phyloP scores from a whole-genome alignment of 2,113 vertebrate genomes.

The Rattus norvegicus region DNA sequence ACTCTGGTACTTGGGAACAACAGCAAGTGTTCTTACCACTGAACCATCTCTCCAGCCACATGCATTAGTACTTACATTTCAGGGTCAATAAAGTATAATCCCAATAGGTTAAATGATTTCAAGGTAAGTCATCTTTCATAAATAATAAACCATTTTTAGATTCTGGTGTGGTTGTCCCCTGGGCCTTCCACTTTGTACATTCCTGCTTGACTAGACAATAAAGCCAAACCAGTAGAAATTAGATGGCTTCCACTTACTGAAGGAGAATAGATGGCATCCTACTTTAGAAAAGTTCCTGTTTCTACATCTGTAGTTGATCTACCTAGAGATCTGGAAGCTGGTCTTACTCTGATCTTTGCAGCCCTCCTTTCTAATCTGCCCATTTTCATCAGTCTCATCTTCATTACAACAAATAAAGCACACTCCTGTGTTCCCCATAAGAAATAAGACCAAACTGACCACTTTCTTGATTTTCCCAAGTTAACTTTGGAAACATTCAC shows the following conservation, averaged over 20 bases:
- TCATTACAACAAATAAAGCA: not conserved
- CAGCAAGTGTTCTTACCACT: not conserved
- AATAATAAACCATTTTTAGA: slow-evolving; percentile 18
- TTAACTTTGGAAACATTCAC: not conserved
- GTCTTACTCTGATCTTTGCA: not conserved
- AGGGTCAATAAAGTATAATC: slow-evolving; percentile 14
- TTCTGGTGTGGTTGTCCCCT: not conserved
- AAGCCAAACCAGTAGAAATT: not conserved
- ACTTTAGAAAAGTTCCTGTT: not conserved
- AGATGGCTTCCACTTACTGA: not conserved
- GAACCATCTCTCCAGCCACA: not conserved
- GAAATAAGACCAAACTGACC: not conserved
- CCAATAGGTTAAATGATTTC: not conserved
- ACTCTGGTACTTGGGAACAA: too few species aligned
- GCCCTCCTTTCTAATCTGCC: not conserved
- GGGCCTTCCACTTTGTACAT: not conserved
- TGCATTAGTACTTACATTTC: slow-evolving; percentile 14
- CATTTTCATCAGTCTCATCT: slow-evolving; percentile 15
- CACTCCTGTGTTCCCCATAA: not conserved
- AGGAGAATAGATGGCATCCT: not conserved
- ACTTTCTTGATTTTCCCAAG: slow-evolving; percentile 18
- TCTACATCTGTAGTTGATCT: not conserved
- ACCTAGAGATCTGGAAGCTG: not conserved
- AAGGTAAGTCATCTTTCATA: not conserved
- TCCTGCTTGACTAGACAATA: slow-evolving; percentile 18